Conservation (phyloP, 2,113 vertebrate genomes). For the Bubalus kerabau region DNA sequence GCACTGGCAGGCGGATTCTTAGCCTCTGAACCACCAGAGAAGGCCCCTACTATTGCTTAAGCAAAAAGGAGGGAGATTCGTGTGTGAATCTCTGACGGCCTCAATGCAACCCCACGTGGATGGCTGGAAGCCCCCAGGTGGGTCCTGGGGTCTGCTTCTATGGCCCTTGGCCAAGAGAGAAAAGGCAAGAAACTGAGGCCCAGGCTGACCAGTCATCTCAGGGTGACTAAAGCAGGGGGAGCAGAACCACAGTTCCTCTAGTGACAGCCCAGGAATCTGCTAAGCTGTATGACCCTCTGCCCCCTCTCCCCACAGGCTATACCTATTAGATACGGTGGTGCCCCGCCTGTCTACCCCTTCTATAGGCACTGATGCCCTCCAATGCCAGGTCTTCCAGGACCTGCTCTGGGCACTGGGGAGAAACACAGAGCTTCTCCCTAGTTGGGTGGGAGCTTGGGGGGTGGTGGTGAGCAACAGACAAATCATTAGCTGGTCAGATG, state of each 20-base stretch:
- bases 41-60: not conserved
- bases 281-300: not conserved
- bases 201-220: not conserved
- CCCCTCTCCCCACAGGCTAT: not conserved
- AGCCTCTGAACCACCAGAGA: not conserved
- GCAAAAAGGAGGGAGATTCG: not conserved
- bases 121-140: not conserved
- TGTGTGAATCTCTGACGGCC: not conserved
- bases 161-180: not conserved
- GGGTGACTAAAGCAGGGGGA: not conserved
- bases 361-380: not conserved
- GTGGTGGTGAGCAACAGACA: not conserved
- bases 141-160: not conserved
- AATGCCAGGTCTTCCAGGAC: not conserved
- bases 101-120: not conserved
- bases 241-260: not conserved
- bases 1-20: not conserved
- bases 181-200: not conserved
- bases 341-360: not conserved
- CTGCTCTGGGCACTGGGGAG: not conserved
- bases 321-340: not conserved
- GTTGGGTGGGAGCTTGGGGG: not conserved
- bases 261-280: not conserved
- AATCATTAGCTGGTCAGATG: not conserved
- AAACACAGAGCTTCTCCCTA: not conserved